These are phyloP conservation scores for Tetragonisca angustula DNA, from an alignment of 2,888 invertebrate genomes.

Conservation along the genomic window DNA sequence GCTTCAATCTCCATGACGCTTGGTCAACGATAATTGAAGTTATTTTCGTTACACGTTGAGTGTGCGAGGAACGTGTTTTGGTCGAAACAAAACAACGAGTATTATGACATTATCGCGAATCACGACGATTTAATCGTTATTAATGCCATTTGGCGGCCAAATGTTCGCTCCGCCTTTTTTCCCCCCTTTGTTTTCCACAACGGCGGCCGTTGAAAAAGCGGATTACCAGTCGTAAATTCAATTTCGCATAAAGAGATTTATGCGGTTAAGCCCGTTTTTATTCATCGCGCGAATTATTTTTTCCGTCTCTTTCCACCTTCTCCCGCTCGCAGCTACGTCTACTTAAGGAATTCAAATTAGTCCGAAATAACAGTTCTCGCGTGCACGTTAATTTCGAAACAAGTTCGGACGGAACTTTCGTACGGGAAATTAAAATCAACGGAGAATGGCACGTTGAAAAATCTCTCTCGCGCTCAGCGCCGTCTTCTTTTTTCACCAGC, in stretches of 20 bases:
- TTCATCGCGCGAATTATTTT: slow-evolving; percentile 1
- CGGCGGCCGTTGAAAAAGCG: not conserved
- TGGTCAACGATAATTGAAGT: slow-evolving; percentile 34
- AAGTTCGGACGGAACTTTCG: not conserved
- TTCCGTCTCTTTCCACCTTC: not conserved
- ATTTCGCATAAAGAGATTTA: slow-evolving; percentile 15
- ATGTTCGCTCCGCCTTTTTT: not conserved
- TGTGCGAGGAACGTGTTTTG: not conserved
- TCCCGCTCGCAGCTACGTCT: no score
- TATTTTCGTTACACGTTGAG: not conserved
- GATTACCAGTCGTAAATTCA: slow-evolving; percentile 14
- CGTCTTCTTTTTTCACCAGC: not conserved
- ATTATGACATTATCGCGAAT: slow-evolving; percentile 6
- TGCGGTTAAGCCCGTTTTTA: not conserved
- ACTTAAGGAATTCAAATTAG: not conserved
- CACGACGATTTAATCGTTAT: slow-evolving; percentile 14
- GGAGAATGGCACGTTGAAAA: not conserved
- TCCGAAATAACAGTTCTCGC: not conserved
- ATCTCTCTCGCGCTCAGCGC: not conserved
- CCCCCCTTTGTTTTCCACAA: not conserved
- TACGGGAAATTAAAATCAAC: not conserved
- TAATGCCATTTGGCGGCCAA: not conserved
- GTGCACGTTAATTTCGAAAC: not conserved
- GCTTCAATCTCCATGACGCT: not conserved
- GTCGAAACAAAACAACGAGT: not conserved